A percentile compares a stretch with the other conserved stretches of the same genome.
phyloP scores from a whole-genome alignment of 2,797 vertebrate genomes.

The Gallinago stenura region DNA sequence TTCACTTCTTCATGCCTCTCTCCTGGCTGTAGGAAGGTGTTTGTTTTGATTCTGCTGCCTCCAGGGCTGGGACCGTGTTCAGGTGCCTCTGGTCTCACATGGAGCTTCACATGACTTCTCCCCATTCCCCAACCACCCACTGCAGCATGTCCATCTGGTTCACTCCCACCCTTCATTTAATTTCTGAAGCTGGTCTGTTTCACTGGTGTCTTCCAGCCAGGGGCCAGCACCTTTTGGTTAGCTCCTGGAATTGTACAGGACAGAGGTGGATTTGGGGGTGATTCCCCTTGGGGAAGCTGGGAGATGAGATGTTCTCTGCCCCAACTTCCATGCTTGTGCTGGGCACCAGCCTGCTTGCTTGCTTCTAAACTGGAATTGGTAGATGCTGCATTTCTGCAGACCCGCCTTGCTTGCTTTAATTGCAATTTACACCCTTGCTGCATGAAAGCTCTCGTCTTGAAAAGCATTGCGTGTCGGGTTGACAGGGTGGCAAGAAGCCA shows the following conservation, averaged over 20 bases:
- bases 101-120: background rate
- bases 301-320: background rate
- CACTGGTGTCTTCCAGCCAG: background rate
- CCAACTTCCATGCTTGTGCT: accelerated
- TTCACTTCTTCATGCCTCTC: background rate
- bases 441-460: background rate
- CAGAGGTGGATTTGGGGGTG: background rate
- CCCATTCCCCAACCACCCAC: background rate
- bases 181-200: background rate
- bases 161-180: background rate
- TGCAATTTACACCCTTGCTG: background rate
- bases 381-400: background rate
- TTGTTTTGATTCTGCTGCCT: background rate
- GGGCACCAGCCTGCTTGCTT: background rate
- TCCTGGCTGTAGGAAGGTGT: background rate
- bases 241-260: background rate
- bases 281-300: background rate
- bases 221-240: background rate
- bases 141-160: background rate
- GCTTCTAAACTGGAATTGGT: background rate
- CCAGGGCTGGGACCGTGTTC: background rate
- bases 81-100: background rate
- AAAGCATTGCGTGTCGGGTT: accelerated
- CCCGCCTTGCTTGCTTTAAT: background rate
- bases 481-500: background rate